A percentile compares a stretch with the other conserved stretches of the same genome.
These are phyloP conservation scores for Zoanthus sociatus DNA, from an alignment of 92 coral and sea anemone genomes.

Conservation along the genomic window DNA sequence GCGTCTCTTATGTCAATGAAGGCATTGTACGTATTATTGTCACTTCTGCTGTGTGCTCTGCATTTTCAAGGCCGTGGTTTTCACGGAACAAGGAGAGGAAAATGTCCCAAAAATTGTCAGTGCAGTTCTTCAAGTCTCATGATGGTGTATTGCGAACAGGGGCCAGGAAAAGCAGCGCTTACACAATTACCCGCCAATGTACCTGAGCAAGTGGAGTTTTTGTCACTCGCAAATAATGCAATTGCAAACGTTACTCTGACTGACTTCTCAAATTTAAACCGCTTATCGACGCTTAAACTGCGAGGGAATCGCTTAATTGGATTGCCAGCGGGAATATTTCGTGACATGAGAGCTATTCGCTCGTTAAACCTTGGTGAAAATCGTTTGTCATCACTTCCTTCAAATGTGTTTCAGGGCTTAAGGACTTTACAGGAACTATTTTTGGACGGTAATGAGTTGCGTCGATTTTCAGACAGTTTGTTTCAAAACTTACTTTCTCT, in stretches of 20 bases:
- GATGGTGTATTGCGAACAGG: constrained; percentile 60
- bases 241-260: constrained; percentile 72
- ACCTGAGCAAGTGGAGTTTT: constrained; percentile 68
- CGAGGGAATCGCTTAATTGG: constrained; percentile 74
- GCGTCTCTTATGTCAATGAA: constrained; percentile 50
- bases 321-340: constrained; percentile 82
- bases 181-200: constrained; percentile 74
- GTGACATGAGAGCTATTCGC: constrained; percentile 74
- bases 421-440: constrained; percentile 74
- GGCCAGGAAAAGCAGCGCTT: constrained; percentile 36
- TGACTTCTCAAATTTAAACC: constrained; percentile 78
- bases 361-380: constrained; percentile 86
- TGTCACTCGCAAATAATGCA: constrained; percentile 78
- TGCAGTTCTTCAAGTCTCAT: constrained; percentile 25
- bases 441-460: constrained; percentile 83
- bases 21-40: constrained; percentile 38
- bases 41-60: constrained; percentile 11
- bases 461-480: constrained; percentile 72
- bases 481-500: constrained; percentile 81
- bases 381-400: constrained; percentile 77
- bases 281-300: constrained; percentile 74
- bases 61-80: constrained; percentile 10
- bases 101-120: constrained; percentile 29
- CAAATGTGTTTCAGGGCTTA: constrained; percentile 79
- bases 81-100: constrained; percentile 19